Base-by-base conservation (phyloP, 2,113 vertebrate species). In the Anseranas semipalmata region DNA sequence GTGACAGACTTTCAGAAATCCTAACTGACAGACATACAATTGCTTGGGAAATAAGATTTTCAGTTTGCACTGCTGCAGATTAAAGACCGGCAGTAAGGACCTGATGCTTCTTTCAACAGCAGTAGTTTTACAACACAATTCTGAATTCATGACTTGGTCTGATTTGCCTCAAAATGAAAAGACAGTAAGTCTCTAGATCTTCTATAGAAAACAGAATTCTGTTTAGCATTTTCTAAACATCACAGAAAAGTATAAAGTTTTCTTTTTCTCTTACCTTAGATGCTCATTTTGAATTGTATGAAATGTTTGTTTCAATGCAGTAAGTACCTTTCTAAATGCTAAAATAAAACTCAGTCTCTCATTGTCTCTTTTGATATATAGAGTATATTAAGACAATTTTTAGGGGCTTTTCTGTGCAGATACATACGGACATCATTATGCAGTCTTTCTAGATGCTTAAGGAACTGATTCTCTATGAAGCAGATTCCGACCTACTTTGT, bases 41-140 rank as follows among this genome's bases (percentile, higher is more conserved):
- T 24, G 45, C 48, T 91, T 77, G 78, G 76, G 72, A 94, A 95
- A 93, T 92, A 89, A 89, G 48, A 43, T 66, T 95, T 96, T 91
- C 77, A 76, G 63, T 96, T 93, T 70, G 15, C 24, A 58, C 12
- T 76, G 4, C 28, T 76, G 88, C 67, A 82, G 73, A 60, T 62
- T n/a, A n/a, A n/a, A n/a, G n/a, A 18, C 58, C 59, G 71, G 28
- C 65, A 59, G 16, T 71, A 89, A 92, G 79, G 27, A 22, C 8
- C 25, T 59, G 24, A 55, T 59, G 11, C 12, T 81, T 14, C 16
- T 95, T 93, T 89, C 22, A 75, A 63, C 8, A 41, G 24, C 27
- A 75, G 5, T 4, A 18, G 0, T 63, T 82, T 72, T 43, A 72
- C 3, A 66, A 48, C n/a, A 28, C 2, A 82, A 4, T 72, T 92